These are phyloP conservation scores for Ellobius talpinus DNA, from an alignment of 2,113 vertebrate species.

Conservation along the genomic window DNA sequence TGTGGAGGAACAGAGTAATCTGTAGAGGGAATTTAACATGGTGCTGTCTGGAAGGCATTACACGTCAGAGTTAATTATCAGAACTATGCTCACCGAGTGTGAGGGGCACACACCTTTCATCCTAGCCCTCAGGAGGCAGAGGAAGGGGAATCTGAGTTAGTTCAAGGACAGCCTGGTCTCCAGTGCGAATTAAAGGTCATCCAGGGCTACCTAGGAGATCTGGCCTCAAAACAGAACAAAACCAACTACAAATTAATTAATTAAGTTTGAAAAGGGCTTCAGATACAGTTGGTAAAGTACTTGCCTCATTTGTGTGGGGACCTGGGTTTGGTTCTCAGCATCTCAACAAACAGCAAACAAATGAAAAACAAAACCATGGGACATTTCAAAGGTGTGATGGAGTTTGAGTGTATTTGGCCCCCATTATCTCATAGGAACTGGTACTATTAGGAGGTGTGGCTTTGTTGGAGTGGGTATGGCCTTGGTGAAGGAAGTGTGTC, in stretches of 20 bases:
- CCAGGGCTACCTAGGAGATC: neutral
- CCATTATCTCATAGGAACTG: no score
- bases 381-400: neutral
- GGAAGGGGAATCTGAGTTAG: neutral
- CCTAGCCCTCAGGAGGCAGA: neutral
- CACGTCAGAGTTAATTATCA: conserved; percentile 36
- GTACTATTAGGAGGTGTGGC: no score
- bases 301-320: neutral
- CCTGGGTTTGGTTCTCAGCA: neutral
- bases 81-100: neutral
- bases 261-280: no score
- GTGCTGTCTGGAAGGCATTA: neutral
- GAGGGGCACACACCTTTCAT: neutral
- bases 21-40: conserved; percentile 54
- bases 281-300: neutral
- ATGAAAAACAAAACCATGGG: neutral
- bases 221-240: neutral
- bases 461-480: no score
- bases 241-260: neutral
- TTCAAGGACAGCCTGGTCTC: neutral
- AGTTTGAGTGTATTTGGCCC: no score
- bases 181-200: neutral
- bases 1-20: conserved; percentile 45
- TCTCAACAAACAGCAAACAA: neutral
- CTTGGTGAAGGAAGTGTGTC: no score